These are phyloP conservation scores for Hypolimnas misippus DNA, from an alignment of 2,888 invertebrate species.

Conservation along the genomic window DNA sequence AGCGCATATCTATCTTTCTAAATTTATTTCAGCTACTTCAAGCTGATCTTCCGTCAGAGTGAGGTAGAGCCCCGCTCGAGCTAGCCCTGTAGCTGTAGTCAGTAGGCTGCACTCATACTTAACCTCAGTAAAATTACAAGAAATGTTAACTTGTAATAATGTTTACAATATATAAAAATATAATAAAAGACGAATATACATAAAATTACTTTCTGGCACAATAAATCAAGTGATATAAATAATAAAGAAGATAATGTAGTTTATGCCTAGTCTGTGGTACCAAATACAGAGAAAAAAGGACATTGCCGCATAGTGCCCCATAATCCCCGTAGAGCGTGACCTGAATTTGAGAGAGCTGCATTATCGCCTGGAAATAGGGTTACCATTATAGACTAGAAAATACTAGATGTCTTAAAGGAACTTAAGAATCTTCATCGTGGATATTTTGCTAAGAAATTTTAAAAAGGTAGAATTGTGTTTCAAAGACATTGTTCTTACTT, in stretches of 20 bases:
- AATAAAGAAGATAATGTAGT: slow-evolving; percentile 25
- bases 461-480: too few species aligned
- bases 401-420: slow-evolving; percentile 5
- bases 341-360: slow-evolving; percentile 45
- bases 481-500: too few species aligned
- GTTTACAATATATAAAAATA: too few species aligned
- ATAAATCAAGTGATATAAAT: not conserved
- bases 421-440: not conserved
- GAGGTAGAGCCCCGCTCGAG: too few species aligned
- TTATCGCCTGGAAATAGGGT: slow-evolving; percentile 44
- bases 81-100: too few species aligned
- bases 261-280: slow-evolving; percentile 29
- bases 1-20: too few species aligned
- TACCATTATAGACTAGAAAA: slow-evolving; percentile 17
- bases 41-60: too few species aligned
- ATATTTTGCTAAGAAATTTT: not conserved
- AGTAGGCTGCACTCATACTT: too few species aligned
- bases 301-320: slow-evolving; percentile 40
- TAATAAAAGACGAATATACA: not conserved
- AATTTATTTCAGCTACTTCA: too few species aligned
- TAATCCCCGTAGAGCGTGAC: slow-evolving; percentile 47
- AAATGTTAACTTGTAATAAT: too few species aligned
- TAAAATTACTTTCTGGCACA: not conserved
- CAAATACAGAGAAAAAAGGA: slow-evolving; percentile 46
- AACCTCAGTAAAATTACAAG: too few species aligned